These are phyloP conservation scores for Synanthedon myopaeformis DNA, from an alignment of 2,888 invertebrate species.

Conservation along the genomic window DNA sequence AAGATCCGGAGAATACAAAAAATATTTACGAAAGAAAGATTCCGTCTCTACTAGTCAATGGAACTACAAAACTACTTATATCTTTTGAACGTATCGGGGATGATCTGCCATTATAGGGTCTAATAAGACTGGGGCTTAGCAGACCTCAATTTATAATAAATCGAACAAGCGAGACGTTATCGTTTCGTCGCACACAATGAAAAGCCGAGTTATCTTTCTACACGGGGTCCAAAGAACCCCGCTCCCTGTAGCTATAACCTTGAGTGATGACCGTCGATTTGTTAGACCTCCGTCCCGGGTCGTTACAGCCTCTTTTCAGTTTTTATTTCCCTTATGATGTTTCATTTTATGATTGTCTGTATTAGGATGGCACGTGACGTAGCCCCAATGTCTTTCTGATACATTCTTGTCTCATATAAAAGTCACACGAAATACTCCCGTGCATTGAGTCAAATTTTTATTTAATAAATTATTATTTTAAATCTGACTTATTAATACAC, in stretches of 20 bases:
- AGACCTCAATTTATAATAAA: conserved; percentile 54
- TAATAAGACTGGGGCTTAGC: conserved; percentile 36
- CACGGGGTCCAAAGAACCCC: conserved; percentile 16
- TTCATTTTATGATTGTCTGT: conserved; percentile 63
- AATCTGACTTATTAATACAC: no score
- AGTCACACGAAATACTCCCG: no score
- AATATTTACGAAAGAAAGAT: no score
- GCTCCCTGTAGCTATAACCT: conserved; percentile 43
- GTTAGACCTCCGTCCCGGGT: conserved; percentile 53
- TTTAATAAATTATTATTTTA: no score
- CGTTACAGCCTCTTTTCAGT: conserved; percentile 61
- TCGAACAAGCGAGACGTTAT: conserved; percentile 42
- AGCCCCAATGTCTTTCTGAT: conserved; percentile 26
- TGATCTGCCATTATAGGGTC: conserved; percentile 22
- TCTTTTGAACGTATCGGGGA: background rate
- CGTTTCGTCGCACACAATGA: conserved; percentile 42
- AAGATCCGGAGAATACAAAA: no score
- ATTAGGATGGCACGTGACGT: conserved; percentile 46
- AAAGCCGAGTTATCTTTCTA: conserved; percentile 50
- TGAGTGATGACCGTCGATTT: conserved; percentile 66
- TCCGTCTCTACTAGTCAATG: no score
- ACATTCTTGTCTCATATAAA: conserved; percentile 6
- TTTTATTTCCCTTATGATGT: conserved; percentile 64
- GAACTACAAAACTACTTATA: background rate
- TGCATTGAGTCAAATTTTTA: no score